Conservation (phyloP, 2,888 invertebrate genomes). For the Aleiodes testaceus region DNA sequence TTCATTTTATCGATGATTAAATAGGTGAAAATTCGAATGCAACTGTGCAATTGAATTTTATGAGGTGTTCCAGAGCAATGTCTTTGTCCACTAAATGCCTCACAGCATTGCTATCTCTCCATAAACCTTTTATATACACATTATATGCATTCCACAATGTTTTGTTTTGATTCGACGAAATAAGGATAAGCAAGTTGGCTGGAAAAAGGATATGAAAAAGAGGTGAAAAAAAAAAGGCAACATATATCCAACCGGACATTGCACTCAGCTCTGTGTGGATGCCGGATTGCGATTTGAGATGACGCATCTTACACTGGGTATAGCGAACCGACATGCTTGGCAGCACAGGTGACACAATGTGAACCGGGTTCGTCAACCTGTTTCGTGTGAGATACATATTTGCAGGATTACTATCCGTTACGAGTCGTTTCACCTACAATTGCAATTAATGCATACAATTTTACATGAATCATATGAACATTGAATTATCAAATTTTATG, state of each 20-base stretch:
- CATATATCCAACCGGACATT: conserved; percentile 43
- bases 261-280: conserved; percentile 50
- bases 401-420: conserved; percentile 34
- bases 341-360: conserved; percentile 56
- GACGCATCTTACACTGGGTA: conserved; percentile 51
- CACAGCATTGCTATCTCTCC: conserved; percentile 7
- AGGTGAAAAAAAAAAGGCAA: background rate
- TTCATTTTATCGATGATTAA: background rate
- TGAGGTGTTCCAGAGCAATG: conserved; percentile 18
- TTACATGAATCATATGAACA: background rate
- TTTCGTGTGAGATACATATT: conserved; percentile 43
- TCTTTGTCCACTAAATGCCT: conserved; percentile 23
- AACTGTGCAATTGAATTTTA: conserved; percentile 3
- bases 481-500: background rate
- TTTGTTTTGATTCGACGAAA: conserved; percentile 36
- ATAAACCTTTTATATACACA: conserved; percentile 21
- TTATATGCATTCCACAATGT: conserved; percentile 29
- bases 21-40: background rate
- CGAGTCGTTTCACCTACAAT: conserved; percentile 35
- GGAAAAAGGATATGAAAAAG: conserved; percentile 33
- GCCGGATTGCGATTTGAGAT: conserved; percentile 54
- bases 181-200: conserved; percentile 21
- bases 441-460: background rate
- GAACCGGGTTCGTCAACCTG: conserved; percentile 51
- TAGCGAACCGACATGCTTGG: conserved; percentile 49